Evolutionary conservation across 2,113 vertebrate species (phyloP).

Genomic region (Calidris pygmaea): DNA sequence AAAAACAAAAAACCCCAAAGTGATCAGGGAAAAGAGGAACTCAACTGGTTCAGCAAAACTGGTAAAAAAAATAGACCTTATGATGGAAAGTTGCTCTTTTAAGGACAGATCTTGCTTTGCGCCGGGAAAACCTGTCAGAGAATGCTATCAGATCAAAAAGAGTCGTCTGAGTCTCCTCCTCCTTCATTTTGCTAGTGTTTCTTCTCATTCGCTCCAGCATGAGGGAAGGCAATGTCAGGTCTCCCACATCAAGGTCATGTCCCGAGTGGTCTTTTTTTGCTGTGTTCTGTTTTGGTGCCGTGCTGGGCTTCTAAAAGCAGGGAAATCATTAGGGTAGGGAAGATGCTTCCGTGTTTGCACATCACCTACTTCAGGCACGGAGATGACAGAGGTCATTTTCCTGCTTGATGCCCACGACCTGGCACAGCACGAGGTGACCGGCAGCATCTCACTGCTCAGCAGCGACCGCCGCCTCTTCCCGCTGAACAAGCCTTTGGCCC

Average conservation of each 20-base stretch:
- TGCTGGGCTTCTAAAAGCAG: background rate
- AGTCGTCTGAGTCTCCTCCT: background rate
- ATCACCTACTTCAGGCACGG: background rate
- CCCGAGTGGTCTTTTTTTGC: background rate
- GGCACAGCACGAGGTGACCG: background rate
- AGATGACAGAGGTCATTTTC: background rate
- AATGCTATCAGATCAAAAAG: background rate
- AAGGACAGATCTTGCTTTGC: background rate
- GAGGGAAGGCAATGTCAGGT: background rate
- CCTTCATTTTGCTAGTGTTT: rapidly evolving
- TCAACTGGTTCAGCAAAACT: background rate
- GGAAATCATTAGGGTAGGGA: background rate
- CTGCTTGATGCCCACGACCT: background rate
- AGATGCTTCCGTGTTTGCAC: background rate
- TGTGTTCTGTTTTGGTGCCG: background rate
- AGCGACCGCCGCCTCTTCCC: rapidly evolving
- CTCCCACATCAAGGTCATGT: background rate
- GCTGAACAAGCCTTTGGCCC: background rate
- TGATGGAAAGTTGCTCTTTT: background rate
- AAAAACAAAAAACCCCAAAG: background rate
- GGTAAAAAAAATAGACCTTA: rapidly evolving
- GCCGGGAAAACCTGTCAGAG: background rate
- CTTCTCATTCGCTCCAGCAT: background rate
- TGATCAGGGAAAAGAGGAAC: background rate
- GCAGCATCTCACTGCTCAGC: background rate